phyloP scores from a whole-genome alignment of 2,888 invertebrate genomes.

The Cataglyphis altisquamis region DNA sequence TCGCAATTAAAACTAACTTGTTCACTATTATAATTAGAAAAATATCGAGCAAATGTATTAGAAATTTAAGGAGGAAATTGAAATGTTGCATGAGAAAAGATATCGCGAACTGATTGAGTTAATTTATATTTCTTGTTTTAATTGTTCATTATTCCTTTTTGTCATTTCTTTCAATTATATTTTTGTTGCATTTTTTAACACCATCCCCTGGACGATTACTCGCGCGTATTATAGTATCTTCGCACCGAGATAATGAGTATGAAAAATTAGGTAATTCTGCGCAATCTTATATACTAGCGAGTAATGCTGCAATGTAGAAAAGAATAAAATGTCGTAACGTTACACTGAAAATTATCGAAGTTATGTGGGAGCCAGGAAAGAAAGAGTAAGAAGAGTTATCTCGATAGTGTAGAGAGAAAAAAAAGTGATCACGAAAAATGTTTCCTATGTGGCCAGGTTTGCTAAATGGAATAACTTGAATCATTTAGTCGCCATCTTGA shows the following conservation, averaged over 20 bases:
- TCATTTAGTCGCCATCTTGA: too few species aligned
- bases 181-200: slow-evolving; percentile 37
- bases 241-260: slow-evolving; percentile 50
- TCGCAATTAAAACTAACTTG: neutral
- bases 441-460: too few species aligned
- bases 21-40: neutral
- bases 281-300: slow-evolving; percentile 4
- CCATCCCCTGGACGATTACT: slow-evolving; percentile 45
- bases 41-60: neutral
- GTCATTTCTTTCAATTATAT: slow-evolving; percentile 26
- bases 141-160: slow-evolving; percentile 14
- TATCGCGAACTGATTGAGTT: neutral
- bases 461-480: too few species aligned
- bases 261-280: slow-evolving; percentile 59
- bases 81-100: neutral
- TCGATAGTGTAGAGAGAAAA: too few species aligned
- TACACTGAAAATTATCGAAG: neutral
- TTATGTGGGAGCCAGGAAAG: too few species aligned
- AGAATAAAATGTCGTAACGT: neutral
- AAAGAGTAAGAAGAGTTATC: too few species aligned
- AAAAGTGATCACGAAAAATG: too few species aligned
- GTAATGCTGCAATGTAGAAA: slow-evolving; percentile 41
- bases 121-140: neutral
- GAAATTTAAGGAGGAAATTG: neutral
- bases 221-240: slow-evolving; percentile 46